Percentiles rank a stretch among this genome's conserved stretches.
phyloP scores from a whole-genome alignment of 2,113 vertebrate genomes.

The Chunga burmeisteri region DNA sequence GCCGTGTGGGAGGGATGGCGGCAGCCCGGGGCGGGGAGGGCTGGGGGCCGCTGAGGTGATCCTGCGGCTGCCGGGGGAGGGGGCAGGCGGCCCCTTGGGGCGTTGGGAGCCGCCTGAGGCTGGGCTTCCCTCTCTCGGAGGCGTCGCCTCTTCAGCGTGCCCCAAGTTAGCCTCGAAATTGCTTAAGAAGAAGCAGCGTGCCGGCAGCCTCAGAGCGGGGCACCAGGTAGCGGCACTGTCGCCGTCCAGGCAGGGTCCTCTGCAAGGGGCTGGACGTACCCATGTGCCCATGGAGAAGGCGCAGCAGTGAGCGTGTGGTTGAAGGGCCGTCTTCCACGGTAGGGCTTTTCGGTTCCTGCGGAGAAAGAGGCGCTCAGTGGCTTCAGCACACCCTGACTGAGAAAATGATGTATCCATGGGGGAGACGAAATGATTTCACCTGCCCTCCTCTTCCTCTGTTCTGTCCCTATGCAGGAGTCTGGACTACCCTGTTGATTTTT shows the following conservation, averaged over 20 bases:
- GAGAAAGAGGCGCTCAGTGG: accelerated
- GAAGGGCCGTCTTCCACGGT: not conserved
- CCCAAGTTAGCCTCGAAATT: not conserved
- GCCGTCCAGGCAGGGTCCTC: not conserved
- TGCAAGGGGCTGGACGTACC: not conserved
- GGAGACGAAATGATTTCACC: not conserved
- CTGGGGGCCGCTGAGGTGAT: not conserved
- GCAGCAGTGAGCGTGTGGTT: not conserved
- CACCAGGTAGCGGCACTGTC: not conserved
- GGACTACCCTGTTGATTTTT: not conserved
- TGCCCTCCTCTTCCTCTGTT: not conserved
- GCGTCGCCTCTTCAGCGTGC: not conserved
- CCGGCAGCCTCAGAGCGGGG: not conserved
- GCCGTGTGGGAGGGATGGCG: not conserved
- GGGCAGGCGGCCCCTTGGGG: not conserved
- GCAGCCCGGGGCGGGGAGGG: not conserved
- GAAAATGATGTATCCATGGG: not conserved
- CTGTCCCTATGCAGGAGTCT: not conserved
- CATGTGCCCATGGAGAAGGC: not conserved
- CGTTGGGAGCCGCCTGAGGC: not conserved
- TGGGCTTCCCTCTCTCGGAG: not conserved
- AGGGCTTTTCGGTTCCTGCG: not conserved
- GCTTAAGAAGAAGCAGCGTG: not conserved
- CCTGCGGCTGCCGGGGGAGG: not conserved
- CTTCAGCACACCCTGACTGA: not conserved